Conservation (phyloP, 2,888 invertebrate species). For the Formica aserva region DNA sequence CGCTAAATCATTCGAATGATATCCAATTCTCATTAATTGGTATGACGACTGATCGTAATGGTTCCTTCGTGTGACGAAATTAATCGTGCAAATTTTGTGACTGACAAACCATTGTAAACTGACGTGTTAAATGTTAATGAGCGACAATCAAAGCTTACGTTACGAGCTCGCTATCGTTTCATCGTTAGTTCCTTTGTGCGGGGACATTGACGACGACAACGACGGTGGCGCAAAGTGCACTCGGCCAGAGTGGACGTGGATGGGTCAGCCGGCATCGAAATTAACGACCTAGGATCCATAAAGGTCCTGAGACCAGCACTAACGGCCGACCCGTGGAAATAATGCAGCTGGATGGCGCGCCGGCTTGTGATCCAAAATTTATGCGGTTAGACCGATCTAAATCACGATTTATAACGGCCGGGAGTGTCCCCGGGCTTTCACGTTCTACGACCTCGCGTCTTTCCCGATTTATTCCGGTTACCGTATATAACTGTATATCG, state of each 20-base stretch:
- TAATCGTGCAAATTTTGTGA: slow-evolving; percentile 23
- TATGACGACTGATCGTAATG: not conserved
- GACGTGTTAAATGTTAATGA: slow-evolving; percentile 57
- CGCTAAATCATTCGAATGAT: slow-evolving; percentile 8
- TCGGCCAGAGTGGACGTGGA: slow-evolving; percentile 74
- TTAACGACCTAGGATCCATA: slow-evolving; percentile 75
- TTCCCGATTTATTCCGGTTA: slow-evolving; percentile 24
- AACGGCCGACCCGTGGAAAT: slow-evolving; percentile 72
- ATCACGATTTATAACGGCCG: slow-evolving; percentile 52
- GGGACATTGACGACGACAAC: slow-evolving; percentile 44
- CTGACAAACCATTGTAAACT: slow-evolving; percentile 38
- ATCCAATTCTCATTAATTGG: not conserved
- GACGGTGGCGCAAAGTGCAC: slow-evolving; percentile 66
- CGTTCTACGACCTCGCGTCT: not conserved
- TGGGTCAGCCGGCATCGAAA: slow-evolving; percentile 73
- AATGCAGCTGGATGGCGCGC: slow-evolving; percentile 70
- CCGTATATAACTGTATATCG: slow-evolving; percentile 16
- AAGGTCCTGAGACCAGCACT: slow-evolving; percentile 67
- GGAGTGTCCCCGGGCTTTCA: not conserved
- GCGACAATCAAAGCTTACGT: slow-evolving; percentile 61
- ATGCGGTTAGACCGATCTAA: slow-evolving; percentile 55
- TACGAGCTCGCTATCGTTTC: slow-evolving; percentile 50
- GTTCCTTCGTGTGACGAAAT: not conserved
- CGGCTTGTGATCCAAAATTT: slow-evolving; percentile 55
- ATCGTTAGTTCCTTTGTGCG: slow-evolving; percentile 59